phyloP scores from a whole-genome alignment of 2,113 vertebrate species.

The Sebastes fasciatus region DNA sequence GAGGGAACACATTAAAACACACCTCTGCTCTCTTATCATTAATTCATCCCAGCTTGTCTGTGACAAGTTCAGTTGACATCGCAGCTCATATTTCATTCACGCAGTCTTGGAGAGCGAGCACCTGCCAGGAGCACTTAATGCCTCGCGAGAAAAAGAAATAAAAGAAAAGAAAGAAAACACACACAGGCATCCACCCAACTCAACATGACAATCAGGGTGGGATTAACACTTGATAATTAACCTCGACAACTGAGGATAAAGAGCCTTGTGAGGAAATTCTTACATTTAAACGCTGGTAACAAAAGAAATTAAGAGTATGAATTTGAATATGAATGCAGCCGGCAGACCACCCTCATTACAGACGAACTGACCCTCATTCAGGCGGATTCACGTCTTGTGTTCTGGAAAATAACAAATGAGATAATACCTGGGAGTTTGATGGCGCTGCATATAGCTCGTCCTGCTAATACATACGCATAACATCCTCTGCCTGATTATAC shows the following conservation, averaged over 20 bases:
- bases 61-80: constrained; percentile 83
- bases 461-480: constrained; percentile 58
- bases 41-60: constrained; percentile 81
- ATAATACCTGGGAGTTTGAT: constrained; percentile 54
- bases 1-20: constrained; percentile 74
- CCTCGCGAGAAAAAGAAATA: constrained; percentile 63
- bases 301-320: constrained; percentile 54
- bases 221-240: constrained; percentile 78
- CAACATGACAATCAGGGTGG: constrained; percentile 69
- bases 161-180: constrained; percentile 51
- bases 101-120: constrained; percentile 63
- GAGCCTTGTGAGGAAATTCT: constrained; percentile 40
- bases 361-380: constrained; percentile 57
- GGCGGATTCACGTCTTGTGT: constrained; percentile 13
- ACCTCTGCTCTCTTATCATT: constrained; percentile 78
- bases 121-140: constrained; percentile 77
- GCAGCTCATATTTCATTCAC: constrained; percentile 82
- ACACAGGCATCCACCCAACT: constrained; percentile 56
- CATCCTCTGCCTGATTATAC: constrained; percentile 64
- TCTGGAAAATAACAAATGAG: constrained; percentile 43
- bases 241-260: constrained; percentile 66
- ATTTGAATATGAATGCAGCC: constrained; percentile 70
- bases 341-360: constrained; percentile 39
- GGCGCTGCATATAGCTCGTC: constrained; percentile 30
- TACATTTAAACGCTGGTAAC: constrained; percentile 47